phyloP scores from a whole-genome alignment of 1,140 invertebrate species.

The Caenorhabditis inopinata region DNA sequence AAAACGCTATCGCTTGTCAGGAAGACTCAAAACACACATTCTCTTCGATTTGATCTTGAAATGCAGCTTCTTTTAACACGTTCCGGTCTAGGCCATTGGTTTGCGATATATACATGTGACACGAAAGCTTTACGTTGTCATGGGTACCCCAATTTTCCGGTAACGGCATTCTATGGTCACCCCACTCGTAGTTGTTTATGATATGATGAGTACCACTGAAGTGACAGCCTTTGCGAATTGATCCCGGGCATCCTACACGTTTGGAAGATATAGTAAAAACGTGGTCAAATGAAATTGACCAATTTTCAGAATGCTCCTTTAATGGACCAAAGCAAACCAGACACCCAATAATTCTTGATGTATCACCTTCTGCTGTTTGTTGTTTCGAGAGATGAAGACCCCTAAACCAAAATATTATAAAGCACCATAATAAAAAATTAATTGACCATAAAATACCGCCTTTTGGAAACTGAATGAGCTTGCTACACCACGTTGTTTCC shows the following conservation, averaged over 20 bases:
- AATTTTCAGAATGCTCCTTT: background rate
- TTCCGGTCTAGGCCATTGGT: background rate
- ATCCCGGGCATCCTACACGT: background rate
- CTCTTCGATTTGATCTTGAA: too few relatives aligned
- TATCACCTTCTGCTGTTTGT: background rate
- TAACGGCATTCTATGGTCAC: background rate
- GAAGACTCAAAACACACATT: background rate
- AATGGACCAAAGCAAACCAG: background rate
- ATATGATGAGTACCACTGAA: background rate
- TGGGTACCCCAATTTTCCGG: background rate
- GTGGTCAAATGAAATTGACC: background rate
- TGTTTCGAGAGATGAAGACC: background rate
- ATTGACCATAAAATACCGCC: background rate
- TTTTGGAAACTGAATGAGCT: background rate
- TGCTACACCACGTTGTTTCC: background rate
- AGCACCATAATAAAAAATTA: too few relatives aligned
- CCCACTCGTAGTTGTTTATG: background rate
- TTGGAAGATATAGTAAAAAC: background rate
- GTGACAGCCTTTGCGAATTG: background rate
- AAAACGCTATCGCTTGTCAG: background rate
- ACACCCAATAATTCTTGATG: background rate
- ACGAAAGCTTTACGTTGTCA: background rate
- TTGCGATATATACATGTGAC: background rate
- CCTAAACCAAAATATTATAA: background rate
- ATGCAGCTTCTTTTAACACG: background rate